phyloP scores from a whole-genome alignment of 1,140 invertebrate species.

The Pogonus chalceus region DNA sequence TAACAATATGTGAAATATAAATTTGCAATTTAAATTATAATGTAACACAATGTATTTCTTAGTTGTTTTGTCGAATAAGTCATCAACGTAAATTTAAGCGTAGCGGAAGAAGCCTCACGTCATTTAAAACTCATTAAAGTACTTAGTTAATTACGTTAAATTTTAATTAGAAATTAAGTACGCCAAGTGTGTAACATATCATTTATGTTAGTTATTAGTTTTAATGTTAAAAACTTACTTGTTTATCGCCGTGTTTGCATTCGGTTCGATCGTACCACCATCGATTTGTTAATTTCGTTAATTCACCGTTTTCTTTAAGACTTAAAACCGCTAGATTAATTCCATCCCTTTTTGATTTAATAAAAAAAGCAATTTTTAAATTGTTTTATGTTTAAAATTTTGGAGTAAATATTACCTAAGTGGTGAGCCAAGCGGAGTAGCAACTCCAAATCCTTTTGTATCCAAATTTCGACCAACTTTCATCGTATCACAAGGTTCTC shows the following conservation, averaged over 20 bases:
- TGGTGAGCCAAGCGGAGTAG: constrained; percentile 80
- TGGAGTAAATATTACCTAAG: constrained; percentile 47
- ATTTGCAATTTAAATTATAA: too few species aligned
- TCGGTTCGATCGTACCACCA: constrained; percentile 87
- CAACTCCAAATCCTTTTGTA: constrained; percentile 88
- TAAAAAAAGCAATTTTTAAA: not conserved
- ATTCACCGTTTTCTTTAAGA: constrained; percentile 84
- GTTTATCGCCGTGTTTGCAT: constrained; percentile 61
- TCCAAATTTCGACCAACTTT: constrained; percentile 87
- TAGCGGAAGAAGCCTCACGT: too few species aligned
- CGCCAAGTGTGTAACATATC: too few species aligned
- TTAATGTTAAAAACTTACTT: too few species aligned
- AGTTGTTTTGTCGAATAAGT: too few species aligned
- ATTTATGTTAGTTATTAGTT: too few species aligned
- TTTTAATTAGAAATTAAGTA: too few species aligned
- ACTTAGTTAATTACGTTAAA: too few species aligned
- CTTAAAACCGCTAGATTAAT: constrained; percentile 86
- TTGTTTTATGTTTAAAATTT: constrained; percentile 7
- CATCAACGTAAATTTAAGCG: too few species aligned
- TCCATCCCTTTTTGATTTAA: constrained; percentile 52
- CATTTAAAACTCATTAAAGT: too few species aligned
- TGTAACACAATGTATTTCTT: too few species aligned
- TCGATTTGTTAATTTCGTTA: constrained; percentile 83
- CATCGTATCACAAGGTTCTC: constrained; percentile 91
- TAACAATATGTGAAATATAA: too few species aligned